Evolutionary conservation across 2,113 vertebrate genomes (phyloP).

Genomic region (Chionis minor): DNA sequence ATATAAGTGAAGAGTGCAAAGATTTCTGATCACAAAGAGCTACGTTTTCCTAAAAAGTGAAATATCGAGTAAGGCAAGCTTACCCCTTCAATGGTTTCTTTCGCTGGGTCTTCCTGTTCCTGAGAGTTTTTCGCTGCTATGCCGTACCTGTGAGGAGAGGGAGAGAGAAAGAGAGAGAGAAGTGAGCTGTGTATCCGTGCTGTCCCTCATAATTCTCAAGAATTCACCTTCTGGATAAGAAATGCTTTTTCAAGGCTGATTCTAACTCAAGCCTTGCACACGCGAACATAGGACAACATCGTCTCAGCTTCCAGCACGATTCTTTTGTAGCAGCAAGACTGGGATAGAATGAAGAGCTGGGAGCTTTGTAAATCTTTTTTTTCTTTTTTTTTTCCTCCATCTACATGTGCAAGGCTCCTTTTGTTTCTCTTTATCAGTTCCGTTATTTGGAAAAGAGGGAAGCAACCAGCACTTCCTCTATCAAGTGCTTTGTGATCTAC

Average conservation of each 20-base stretch:
- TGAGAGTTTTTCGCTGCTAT: not conserved
- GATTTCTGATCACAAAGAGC: not conserved
- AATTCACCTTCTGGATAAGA: not conserved
- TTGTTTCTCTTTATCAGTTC: not conserved
- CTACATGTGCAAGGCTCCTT: not conserved
- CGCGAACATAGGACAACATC: not conserved
- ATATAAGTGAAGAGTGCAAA: not conserved
- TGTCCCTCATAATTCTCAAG: not conserved
- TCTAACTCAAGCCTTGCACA: not conserved
- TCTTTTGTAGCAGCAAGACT: not conserved
- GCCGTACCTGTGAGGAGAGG: not conserved
- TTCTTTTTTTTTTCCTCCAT: not conserved
- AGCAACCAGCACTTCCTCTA: not conserved
- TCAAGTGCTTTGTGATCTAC: not conserved
- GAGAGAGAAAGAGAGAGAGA: not conserved
- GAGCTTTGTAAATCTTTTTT: not conserved
- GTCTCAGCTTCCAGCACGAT: not conserved
- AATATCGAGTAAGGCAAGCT: not conserved
- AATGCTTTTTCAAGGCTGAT: not conserved
- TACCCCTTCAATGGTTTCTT: constrained; percentile 37
- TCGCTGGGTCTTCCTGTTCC: not conserved
- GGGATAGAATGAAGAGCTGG: not conserved
- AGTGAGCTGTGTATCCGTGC: not conserved
- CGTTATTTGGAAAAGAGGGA: not conserved
- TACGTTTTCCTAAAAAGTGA: not conserved